Base-by-base conservation (phyloP, 2,797 vertebrate species). In the Paratrypauchen microcephalus region DNA sequence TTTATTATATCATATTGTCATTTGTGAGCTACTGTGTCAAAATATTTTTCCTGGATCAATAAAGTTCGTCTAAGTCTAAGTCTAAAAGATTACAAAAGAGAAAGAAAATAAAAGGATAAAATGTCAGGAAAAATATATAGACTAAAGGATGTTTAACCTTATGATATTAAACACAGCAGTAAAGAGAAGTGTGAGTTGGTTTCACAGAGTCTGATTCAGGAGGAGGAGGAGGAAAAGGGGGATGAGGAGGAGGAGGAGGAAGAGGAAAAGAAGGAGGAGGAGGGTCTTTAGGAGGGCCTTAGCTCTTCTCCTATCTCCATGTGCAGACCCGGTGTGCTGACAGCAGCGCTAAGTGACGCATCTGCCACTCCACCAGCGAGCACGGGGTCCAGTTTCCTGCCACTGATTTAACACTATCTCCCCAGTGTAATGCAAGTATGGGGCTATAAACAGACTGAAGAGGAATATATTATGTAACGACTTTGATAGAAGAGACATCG, bases 261-360 rank as follows among this genome's bases (percentile, higher is more conserved):
- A 64, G 69, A 67, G 73, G 72, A 50, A 45, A 36, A 12, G 73
- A 70, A 50, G 55, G 41, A 12, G 61, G 74, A 66, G 54, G 54
- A 26, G 24, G 19, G 47, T 24, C 12, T 24, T 15, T 18, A 30
- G 21, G 61, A 30, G 45, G 23, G 7, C 2, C 24, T 50, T 5
- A 28, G 24, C 62, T 63, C 21, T 4, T 4, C 24, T 65, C 58
- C 57, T 47, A 69, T 54, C 48, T 75, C 65, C 70, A 30, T 79
- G 72, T 60, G 63, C 16, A 26, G 77, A 72, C 59, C 16, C 52
- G 36, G 47, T 65, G 26, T 55, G 19, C 65, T 73, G 72, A 50
- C 60, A 75, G 77, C 26, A 23, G 36, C 16, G 61, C 61, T 59
- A 58, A 76, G 41, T 65, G 68, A 66, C 56, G 18, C 63, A n/a